Evolutionary conservation across 2,113 vertebrate species (phyloP), one percentile per base, ranked within the genome.

Genomic region (Sebastes schlegelii): DNA sequence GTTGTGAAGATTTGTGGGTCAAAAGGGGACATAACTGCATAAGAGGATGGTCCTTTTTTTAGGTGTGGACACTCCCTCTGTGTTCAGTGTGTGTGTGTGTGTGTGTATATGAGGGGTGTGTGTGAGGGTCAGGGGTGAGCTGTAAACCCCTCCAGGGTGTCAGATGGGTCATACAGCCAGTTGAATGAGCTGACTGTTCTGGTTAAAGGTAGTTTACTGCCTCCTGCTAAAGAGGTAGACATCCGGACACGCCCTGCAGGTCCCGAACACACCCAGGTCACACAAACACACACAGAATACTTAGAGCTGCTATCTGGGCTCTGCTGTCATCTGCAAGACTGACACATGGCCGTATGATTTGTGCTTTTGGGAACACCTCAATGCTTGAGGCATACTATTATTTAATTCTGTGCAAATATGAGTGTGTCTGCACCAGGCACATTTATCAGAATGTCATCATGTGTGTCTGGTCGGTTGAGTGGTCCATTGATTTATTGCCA

Each of bases 191-290:
- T 6, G 84, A 66, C 84, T 80, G 34, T 55, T 79, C 62, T 68
- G 49, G 49, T 86, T 82, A 80, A 74, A 91, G 90, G 63, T 85
- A 49, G 83, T 93, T 93, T 92, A 92, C 68, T 73, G 74, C 87
- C 9, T 83, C 11, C 5, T 46, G 77, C 63, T 88, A 82, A 90
- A 86, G 78, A 87, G 71, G 63, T 74, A 77, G 88, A 83, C 74
- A 73, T 77, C 61, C 71, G 4, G 68, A 85, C 83, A 79, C 84
- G 64, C 89, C 88, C 86, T 46, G 23, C 52, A 77, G 69, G 73
- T 89, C 73, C 40, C 85, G 21, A 11, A 85, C 81, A 79, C 85
- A 78, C 88, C 82, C 84, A 82, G 87, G 82, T 84, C 89, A 78
- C 54, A 49, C 40, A 68, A 17, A 58, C 82, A 48, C 76, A 69